A percentile compares a stretch with the other conserved stretches of the same genome.
Conservation (phyloP, 2,797 vertebrate species). For the Eulemur mongoz region DNA sequence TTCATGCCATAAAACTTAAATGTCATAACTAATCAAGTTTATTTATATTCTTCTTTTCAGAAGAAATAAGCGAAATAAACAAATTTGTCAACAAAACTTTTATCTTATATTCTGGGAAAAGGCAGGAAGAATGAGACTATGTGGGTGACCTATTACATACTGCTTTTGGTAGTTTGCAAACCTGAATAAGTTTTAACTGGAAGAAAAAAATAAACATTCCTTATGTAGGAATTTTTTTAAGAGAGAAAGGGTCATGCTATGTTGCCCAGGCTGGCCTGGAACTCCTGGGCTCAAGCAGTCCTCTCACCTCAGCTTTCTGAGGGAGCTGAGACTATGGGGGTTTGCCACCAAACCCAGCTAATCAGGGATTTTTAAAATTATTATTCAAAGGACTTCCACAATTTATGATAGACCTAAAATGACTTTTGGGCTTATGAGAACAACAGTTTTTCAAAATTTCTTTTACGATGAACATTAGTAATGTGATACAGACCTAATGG, state of each 20-base stretch:
- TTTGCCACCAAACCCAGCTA: background rate
- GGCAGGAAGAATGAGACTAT: background rate
- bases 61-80: conserved; percentile 23
- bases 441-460: conserved; percentile 40
- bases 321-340: background rate
- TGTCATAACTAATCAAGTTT: conserved; percentile 55
- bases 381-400: conserved; percentile 37
- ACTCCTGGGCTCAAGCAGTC: background rate
- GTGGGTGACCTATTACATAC: background rate
- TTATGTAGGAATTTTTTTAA: background rate
- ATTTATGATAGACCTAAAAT: background rate
- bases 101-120: background rate
- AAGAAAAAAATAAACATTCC: background rate
- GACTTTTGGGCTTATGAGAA: conserved; percentile 49
- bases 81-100: background rate
- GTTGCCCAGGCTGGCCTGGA: background rate
- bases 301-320: background rate
- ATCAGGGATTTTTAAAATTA: background rate
- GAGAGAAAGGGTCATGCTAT: background rate
- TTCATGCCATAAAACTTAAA: conserved; percentile 41
- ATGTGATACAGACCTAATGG: background rate
- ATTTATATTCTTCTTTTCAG: conserved; percentile 52
- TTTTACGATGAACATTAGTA: conserved; percentile 55
- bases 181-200: conserved; percentile 31
- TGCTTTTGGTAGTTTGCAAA: conserved; percentile 48